Percentiles rank a stretch among this genome's conserved stretches.
These are phyloP conservation scores for Anorthoa munda DNA, from an alignment of 2,888 invertebrate species.

Conservation along the genomic window DNA sequence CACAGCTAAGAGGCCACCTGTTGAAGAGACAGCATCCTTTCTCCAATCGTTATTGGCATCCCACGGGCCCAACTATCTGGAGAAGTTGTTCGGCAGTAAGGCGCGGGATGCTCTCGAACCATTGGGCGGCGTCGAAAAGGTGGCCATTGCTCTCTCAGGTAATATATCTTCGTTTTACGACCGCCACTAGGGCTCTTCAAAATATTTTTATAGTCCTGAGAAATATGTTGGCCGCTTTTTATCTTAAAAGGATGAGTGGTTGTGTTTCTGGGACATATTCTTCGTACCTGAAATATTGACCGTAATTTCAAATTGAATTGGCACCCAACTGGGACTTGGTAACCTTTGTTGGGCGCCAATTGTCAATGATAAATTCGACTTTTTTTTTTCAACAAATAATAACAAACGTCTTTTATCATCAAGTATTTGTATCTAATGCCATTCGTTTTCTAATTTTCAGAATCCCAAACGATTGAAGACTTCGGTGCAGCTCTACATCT, in stretches of 20 bases:
- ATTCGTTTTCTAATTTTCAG: slow-evolving; percentile 85
- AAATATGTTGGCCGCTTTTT: slow-evolving; percentile 25
- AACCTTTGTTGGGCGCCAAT: slow-evolving; percentile 27
- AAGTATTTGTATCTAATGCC: slow-evolving; percentile 5
- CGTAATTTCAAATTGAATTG: slow-evolving; percentile 33
- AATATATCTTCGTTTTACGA: slow-evolving; percentile 70
- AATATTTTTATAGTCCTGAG: slow-evolving; percentile 46
- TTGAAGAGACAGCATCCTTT: slow-evolving; percentile 98
- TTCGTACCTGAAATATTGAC: slow-evolving; percentile 29
- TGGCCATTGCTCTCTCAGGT: slow-evolving; percentile 98
- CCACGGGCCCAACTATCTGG: slow-evolving; percentile 98
- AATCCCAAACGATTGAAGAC: slow-evolving; percentile 98
- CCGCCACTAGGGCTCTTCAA: slow-evolving; percentile 25
- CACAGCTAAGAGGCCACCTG: slow-evolving; percentile 98
- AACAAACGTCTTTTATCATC: not conserved
- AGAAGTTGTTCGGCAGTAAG: slow-evolving; percentile 98
- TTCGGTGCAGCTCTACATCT: slow-evolving; percentile 97
- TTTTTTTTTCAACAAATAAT: not conserved
- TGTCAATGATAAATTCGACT: not conserved
- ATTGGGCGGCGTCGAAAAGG: slow-evolving; percentile 98
- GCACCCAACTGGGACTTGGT: slow-evolving; percentile 40
- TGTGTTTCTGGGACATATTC: slow-evolving; percentile 26
- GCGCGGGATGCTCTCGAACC: slow-evolving; percentile 97
- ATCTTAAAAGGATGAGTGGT: slow-evolving; percentile 36
- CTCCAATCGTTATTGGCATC: slow-evolving; percentile 98